phyloP scores from a whole-genome alignment of 2,888 invertebrate species.

The Cyclophora punctaria region DNA sequence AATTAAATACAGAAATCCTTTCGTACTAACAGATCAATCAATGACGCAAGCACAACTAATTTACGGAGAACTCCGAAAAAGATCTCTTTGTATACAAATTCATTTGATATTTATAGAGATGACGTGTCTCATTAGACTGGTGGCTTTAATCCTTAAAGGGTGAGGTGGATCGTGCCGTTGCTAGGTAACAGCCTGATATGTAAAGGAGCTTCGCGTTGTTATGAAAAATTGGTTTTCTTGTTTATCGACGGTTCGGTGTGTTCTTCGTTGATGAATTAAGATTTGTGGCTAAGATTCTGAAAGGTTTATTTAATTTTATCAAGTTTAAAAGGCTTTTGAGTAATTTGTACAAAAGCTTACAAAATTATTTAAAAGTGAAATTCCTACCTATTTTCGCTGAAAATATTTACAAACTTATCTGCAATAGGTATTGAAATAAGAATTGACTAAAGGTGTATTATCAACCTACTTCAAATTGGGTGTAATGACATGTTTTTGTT shows the following conservation, averaged over 20 bases:
- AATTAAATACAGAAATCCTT: too few species aligned
- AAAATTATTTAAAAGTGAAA: too few species aligned
- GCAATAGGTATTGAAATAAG: too few species aligned
- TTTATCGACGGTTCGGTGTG: background rate
- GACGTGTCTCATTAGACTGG: constrained; percentile 11
- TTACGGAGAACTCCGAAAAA: background rate
- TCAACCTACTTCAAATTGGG: too few species aligned
- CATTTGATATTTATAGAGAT: constrained; percentile 13
- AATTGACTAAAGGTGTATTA: too few species aligned
- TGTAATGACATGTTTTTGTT: too few species aligned
- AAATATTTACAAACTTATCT: too few species aligned
- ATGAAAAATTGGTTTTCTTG: background rate
- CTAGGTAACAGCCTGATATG: constrained; percentile 35
- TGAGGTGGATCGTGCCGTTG: constrained; percentile 53
- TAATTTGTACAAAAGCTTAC: background rate
- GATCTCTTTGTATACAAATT: constrained; percentile 7
- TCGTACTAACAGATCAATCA: background rate
- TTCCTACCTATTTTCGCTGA: too few species aligned
- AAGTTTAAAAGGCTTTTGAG: background rate
- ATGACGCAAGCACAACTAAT: background rate
- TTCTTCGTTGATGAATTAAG: too few species aligned
- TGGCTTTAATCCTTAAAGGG: constrained; percentile 32
- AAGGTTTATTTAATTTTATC: background rate
- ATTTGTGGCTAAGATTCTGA: too few species aligned
- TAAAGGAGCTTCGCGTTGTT: background rate